Base-by-base conservation (phyloP, 1,140 invertebrate species). In the Eciton burchellii region DNA sequence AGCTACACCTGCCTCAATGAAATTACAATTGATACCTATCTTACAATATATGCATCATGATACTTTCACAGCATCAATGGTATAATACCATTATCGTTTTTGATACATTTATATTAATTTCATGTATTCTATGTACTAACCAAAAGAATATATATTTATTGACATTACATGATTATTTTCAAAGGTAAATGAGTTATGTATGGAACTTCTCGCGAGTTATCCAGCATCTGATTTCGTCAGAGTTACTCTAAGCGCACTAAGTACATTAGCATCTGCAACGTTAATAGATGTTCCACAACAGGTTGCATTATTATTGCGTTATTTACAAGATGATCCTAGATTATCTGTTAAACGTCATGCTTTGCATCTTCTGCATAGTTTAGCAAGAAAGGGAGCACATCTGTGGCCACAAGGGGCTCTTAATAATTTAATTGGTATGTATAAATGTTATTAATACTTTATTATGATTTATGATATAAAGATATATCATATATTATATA, bases 31-130 rank as follows among this genome's bases (percentile, higher is more conserved):
- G 0, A 98, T 99, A 83, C 97, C 98, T 3, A 98, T 99, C 52
- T 94, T 99, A 62, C 96, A 98, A 86, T 97, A 99, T 88, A 99
- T 99, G 96, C 98, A 99, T 94, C 98, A 99, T 92, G 98, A 98
- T 92, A 97, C 96, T 49, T 95, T 95, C 35, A 98, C 97, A 12
- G 96, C 97, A 9, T 95, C 96, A 1, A 96, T 97, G 94, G 98
- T 98, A 95, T 65, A 70, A 62, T 35, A n/a, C n/a, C n/a, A n/a
- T n/a, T n/a, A n/a, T n/a, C n/a, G 24, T 16, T 9, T 43, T 68
- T 43, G 26, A 12, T 35, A 1, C 1, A 12, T 24, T 70, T 21
- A n/a, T 19, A 56, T 14, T 41, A 19, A 9, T 8, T 49, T 56
- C 12, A 77, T 56, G 70, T n/a, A 52, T 66, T 47, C 56, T 59